Evolutionary conservation across 2,113 vertebrate genomes (phyloP), one percentile per base, ranked within the genome.

Genomic region (Corvus hawaiiensis): DNA sequence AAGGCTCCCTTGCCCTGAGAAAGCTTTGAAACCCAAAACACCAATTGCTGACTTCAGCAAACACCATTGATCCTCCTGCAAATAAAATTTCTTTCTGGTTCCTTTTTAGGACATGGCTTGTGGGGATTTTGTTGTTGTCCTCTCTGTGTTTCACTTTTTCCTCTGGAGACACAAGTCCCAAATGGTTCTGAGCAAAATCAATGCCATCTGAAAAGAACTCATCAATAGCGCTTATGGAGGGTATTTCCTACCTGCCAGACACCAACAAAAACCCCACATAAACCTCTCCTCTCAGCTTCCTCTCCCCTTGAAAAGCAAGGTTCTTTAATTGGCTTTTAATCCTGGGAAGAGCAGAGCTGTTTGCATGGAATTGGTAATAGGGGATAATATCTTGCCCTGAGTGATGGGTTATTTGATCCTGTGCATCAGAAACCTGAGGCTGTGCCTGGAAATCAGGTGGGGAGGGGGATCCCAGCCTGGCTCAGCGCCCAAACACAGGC

Each of bases 251-350:
- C 44, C 80, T 81, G 64, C 62, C 78, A 81, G 87, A 71, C 48
- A 62, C 41, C 94, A 69, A 51, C 78, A 94, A 79, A 95, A 83
- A 16, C 30, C 49, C 35, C 68, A 71, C 66, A 68, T 58, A 73
- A 77, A 1, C 62, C 84, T 75, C 86, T 78, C 78, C 67, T 63
- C 82, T 64, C 71, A 13, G 68, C 90, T 81, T 92, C 83, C 73
- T 88, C 89, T 96, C 91, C 90, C 92, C 88, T 92, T 89, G 91
- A 91, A 84, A 97, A 94, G 96, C 95, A 77, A 96, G 87, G 87
- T 54, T 90, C 72, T 84, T 94, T 97, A 98, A 98, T 98, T 97
- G 97, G 87, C 96, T 97, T 97, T 98, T 97, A 97, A 98, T 98
- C 95, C 92, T 49, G 87, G 73, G 89, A 89, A 88, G 96, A 89